Evolutionary conservation across 1,140 invertebrate genomes (phyloP), one percentile per base, ranked within the genome.

Genomic region (Leptopilina clavipes): DNA sequence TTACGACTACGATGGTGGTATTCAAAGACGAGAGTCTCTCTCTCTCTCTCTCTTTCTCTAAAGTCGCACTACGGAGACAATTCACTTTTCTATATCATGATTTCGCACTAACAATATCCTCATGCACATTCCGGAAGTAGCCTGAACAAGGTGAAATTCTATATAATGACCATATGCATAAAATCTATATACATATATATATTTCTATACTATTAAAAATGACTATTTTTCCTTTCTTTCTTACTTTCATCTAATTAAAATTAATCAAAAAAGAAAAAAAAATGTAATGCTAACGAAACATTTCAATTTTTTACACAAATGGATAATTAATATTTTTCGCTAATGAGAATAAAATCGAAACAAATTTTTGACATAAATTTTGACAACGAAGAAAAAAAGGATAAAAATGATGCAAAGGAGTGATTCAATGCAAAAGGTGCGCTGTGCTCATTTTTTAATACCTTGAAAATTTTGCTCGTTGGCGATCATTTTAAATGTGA

Each of bases 31-130:
- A 59, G 56, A 1, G 1, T 31, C 25, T 31, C 25, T 31, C 5
- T 31, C 25, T 31, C 25, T 31, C 25, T 31, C 37, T 40, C 37
- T 40, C 37, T 40, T 6, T 14, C 25, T 31, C 14, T 65, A 65
- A 65, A 65, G 56, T 65, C 22, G n/a, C n/a, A 65, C 56, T 25
- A 12, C 19, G 3, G 54, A 59, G 54, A 59, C 54, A 22, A 18
- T 59, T 59, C 54, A 59, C 54, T 59, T 18, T 59, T 59, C 12
- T 65, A 6, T 31, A 31, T 25, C 1, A 14, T 25, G 19, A 12
- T 25, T 65, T 65, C 22, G 14, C 56, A 7, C 22, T 65, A 65
- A 65, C 56, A 65, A 65, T 65, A 65, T 65, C 19, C 56, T 14
- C 56, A 65, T 3, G 56, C 7, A 65, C 56, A 22, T 22, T 65